Evolutionary conservation across 1,140 invertebrate species (phyloP).

Genomic region (Planococcus citri): DNA sequence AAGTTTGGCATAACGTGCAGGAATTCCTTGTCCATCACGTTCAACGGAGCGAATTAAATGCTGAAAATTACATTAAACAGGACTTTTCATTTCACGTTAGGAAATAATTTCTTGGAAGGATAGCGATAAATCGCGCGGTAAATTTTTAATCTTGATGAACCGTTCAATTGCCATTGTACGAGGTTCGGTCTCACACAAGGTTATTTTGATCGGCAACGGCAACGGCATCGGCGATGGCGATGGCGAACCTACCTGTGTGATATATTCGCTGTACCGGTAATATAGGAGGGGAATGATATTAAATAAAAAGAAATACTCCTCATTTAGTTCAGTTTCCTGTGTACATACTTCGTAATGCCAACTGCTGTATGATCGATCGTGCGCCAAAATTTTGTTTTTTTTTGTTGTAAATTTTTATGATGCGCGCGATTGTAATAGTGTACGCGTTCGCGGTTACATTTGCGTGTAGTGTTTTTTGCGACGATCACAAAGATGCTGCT

Average conservation of each 20-base stretch:
- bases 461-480: neutral
- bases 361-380: neutral
- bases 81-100: neutral
- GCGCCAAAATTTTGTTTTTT: neutral
- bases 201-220: neutral
- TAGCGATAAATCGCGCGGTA: neutral
- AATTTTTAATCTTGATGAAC: neutral
- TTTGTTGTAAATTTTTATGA: neutral
- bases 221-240: too few relatives aligned
- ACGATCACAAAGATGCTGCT: neutral
- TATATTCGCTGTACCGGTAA: neutral
- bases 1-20: too few relatives aligned
- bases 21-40: neutral
- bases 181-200: neutral
- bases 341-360: neutral
- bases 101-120: neutral
- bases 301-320: slow-evolving; percentile 8
- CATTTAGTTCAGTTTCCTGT: neutral
- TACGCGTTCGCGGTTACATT: neutral
- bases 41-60: neutral
- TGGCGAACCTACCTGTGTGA: neutral
- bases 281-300: neutral
- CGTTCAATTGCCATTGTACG: neutral
- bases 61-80: neutral
- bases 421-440: neutral